A percentile compares a stretch with the other conserved stretches of the same genome.
Evolutionary conservation across 2,113 vertebrate species (phyloP).

Genomic region (Cathartes aura): DNA sequence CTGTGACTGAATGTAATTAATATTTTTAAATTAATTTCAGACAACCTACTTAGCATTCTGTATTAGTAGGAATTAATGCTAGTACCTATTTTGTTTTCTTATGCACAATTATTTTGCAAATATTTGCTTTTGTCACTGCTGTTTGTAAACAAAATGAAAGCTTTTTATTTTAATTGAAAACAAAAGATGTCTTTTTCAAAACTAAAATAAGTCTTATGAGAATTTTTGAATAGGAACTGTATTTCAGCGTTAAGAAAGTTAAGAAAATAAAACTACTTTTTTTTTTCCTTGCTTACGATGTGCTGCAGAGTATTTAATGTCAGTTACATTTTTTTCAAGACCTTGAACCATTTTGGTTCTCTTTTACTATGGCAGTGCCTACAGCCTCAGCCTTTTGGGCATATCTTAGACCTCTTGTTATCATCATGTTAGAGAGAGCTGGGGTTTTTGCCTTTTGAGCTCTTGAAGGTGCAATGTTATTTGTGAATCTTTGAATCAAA

Average conservation of each 20-base stretch:
- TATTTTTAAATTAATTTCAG: constrained; percentile 42
- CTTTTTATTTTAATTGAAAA: not conserved
- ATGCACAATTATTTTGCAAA: not conserved
- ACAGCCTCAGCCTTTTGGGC: not conserved
- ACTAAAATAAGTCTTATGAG: not conserved
- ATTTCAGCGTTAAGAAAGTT: not conserved
- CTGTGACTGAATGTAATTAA: constrained; percentile 43
- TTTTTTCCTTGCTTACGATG: not conserved
- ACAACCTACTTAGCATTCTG: not conserved
- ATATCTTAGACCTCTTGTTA: not conserved
- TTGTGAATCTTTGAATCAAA: not conserved
- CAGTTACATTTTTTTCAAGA: not conserved
- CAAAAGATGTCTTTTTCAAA: not conserved
- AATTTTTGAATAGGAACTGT: not conserved
- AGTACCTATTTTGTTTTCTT: not conserved
- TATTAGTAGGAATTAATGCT: not conserved
- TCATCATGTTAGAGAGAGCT: not conserved
- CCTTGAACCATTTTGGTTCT: not conserved
- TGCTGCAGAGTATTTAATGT: not conserved
- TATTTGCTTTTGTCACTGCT: not conserved
- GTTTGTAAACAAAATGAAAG: not conserved
- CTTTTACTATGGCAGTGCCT: not conserved
- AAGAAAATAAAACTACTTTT: not conserved
- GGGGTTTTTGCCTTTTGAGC: not conserved
- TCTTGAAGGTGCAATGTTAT: not conserved